phyloP scores from a whole-genome alignment of 2,797 vertebrate genomes.

The Spinus olivaceus region DNA sequence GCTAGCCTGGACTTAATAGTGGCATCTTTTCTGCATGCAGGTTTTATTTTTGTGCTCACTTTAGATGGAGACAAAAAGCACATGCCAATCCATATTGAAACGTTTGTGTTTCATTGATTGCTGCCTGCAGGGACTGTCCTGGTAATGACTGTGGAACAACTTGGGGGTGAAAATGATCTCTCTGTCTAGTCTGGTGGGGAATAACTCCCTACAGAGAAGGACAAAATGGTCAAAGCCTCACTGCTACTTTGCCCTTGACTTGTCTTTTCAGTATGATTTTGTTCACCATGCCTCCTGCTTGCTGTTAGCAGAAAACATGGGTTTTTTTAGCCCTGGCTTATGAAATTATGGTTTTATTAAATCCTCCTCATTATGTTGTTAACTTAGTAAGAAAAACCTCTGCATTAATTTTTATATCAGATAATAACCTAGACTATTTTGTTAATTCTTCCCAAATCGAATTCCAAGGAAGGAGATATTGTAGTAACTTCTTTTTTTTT shows the following conservation, averaged over 20 bases:
- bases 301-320: conserved; percentile 4
- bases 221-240: conserved; percentile 45
- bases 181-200: conserved; percentile 41
- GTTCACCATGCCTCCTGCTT: conserved; percentile 35
- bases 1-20: background rate
- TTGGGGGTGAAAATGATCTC: conserved; percentile 59
- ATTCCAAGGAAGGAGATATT: background rate
- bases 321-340: conserved; percentile 30
- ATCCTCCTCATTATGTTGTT: background rate
- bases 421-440: conserved; percentile 10
- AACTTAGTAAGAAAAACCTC: conserved; percentile 38
- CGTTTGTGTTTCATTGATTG: conserved; percentile 64
- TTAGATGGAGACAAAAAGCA: conserved; percentile 42
- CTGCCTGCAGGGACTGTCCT: conserved; percentile 42
- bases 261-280: conserved; percentile 50
- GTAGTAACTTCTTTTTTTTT: background rate
- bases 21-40: background rate
- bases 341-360: conserved; percentile 38
- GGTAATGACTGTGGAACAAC: conserved; percentile 47
- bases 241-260: conserved; percentile 34
- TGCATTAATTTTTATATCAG: conserved; percentile 15
- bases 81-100: conserved; percentile 50
- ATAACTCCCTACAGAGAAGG: conserved; percentile 46
- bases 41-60: conserved; percentile 46
- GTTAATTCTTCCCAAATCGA: conserved; percentile 24